phyloP scores from a whole-genome alignment of 2,888 invertebrate species.

The Tiliacea aurago region DNA sequence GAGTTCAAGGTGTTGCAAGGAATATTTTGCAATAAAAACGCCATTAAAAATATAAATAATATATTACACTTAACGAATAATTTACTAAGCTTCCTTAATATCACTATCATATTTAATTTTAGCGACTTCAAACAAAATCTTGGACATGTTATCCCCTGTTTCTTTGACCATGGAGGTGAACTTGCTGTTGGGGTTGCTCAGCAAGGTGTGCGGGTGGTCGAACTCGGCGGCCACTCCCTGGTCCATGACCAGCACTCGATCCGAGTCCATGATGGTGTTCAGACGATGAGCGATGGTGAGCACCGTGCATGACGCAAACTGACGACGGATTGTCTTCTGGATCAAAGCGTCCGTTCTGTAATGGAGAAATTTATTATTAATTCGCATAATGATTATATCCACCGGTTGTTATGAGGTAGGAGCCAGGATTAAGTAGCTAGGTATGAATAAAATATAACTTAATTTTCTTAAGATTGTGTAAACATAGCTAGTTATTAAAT shows the following conservation, averaged over 20 bases:
- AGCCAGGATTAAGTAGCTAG: background rate
- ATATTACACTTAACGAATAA: conserved; percentile 19
- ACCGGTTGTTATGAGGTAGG: background rate
- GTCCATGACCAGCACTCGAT: conserved; percentile 96
- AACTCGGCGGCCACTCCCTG: conserved; percentile 93
- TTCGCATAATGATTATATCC: background rate
- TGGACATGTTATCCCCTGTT: conserved; percentile 90
- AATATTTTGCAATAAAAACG: conserved; percentile 13
- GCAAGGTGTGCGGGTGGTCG: conserved; percentile 92
- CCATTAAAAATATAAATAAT: conserved; percentile 31
- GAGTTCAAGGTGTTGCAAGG: background rate
- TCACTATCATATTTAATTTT: conserved; percentile 78
- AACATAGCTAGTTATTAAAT: background rate
- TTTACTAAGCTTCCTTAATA: conserved; percentile 58
- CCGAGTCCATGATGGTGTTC: conserved; percentile 97
- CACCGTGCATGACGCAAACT: conserved; percentile 95
- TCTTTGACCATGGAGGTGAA: conserved; percentile 93
- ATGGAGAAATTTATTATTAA: conserved; percentile 28
- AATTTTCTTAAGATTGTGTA: background rate
- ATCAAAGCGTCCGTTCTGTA: conserved; percentile 93
- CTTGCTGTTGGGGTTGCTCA: conserved; percentile 90
- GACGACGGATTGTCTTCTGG: conserved; percentile 94
- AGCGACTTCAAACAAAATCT: conserved; percentile 78
- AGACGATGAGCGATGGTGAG: conserved; percentile 97
- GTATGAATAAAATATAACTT: background rate